Percentiles rank a stretch among this genome's conserved stretches.
phyloP scores from a whole-genome alignment of 1,140 invertebrate genomes.

The Drosophila ambigua region DNA sequence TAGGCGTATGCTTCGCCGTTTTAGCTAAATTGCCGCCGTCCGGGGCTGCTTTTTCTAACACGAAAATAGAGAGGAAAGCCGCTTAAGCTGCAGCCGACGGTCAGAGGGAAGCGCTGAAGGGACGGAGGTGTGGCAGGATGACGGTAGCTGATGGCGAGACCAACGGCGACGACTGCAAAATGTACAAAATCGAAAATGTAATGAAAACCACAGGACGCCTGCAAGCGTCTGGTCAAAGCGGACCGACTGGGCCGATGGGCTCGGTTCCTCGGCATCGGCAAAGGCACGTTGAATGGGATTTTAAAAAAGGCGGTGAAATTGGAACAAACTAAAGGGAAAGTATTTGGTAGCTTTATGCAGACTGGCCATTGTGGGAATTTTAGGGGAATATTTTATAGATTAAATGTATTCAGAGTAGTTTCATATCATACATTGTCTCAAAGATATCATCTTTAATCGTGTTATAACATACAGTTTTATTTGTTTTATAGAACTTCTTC shows the following conservation, averaged over 20 bases:
- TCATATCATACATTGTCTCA: too few species aligned
- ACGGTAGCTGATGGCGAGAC: constrained; percentile 22
- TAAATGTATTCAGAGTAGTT: too few species aligned
- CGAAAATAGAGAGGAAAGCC: constrained; percentile 51
- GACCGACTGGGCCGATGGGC: constrained; percentile 27
- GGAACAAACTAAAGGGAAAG: constrained; percentile 8
- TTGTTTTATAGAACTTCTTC: too few species aligned
- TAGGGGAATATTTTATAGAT: too few species aligned
- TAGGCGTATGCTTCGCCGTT: constrained; percentile 74
- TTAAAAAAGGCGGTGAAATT: constrained; percentile 50
- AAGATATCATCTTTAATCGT: too few species aligned
- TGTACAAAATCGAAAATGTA: constrained; percentile 75
- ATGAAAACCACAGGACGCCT: constrained; percentile 70
- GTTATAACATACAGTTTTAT: too few species aligned
- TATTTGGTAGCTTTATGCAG: too few species aligned
- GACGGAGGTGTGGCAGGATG: constrained; percentile 7
- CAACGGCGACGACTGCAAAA: constrained; percentile 53
- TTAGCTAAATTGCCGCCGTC: constrained; percentile 79
- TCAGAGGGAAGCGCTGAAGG: neutral
- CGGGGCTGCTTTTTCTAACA: constrained; percentile 45
- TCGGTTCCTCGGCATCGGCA: neutral
- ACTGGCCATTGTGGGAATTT: too few species aligned
- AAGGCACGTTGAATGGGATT: constrained; percentile 46
- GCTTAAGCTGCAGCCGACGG: constrained; percentile 66
- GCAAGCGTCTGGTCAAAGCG: constrained; percentile 22